Percentiles rank a stretch among this genome's conserved stretches.
phyloP scores from a whole-genome alignment of 2,888 invertebrate species.

The Drosophila barbarae region DNA sequence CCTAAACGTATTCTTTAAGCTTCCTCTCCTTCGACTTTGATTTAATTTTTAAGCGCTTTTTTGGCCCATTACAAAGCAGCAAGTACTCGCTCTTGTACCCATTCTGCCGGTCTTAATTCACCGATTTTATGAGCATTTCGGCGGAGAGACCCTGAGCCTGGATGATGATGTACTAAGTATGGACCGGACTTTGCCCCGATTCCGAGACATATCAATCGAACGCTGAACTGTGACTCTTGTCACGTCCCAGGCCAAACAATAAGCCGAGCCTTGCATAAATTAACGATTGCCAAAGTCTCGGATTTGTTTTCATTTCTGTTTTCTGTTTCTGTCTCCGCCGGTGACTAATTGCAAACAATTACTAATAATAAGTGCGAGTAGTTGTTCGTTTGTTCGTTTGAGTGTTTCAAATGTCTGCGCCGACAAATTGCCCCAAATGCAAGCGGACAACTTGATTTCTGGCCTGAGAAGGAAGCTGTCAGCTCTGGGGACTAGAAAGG shows the following conservation, averaged over 20 bases:
- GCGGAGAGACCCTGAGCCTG: constrained; percentile 19
- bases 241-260: constrained; percentile 18
- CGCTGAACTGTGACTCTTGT: constrained; percentile 11
- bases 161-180: constrained; percentile 13
- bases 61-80: too few relatives aligned
- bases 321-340: constrained; percentile 7
- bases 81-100: not conserved
- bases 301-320: constrained; percentile 16
- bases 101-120: constrained; percentile 13
- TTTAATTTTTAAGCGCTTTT: constrained; percentile 26
- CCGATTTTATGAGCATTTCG: constrained; percentile 26
- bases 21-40: constrained; percentile 3
- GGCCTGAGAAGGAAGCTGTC: constrained; percentile 35
- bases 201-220: constrained; percentile 20
- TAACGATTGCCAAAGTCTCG: constrained; percentile 31
- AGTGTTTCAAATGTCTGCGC: constrained; percentile 6
- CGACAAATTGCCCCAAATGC: constrained; percentile 34
- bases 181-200: constrained; percentile 15
- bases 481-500: not conserved
- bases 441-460: constrained; percentile 32
- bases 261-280: constrained; percentile 34
- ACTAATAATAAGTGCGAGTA: constrained; percentile 35
- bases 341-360: constrained; percentile 53
- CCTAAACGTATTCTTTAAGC: not conserved
- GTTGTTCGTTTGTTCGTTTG: constrained; percentile 1